phyloP scores from a whole-genome alignment of 2,797 vertebrate genomes.

The Stomatorhinus walkeri region DNA sequence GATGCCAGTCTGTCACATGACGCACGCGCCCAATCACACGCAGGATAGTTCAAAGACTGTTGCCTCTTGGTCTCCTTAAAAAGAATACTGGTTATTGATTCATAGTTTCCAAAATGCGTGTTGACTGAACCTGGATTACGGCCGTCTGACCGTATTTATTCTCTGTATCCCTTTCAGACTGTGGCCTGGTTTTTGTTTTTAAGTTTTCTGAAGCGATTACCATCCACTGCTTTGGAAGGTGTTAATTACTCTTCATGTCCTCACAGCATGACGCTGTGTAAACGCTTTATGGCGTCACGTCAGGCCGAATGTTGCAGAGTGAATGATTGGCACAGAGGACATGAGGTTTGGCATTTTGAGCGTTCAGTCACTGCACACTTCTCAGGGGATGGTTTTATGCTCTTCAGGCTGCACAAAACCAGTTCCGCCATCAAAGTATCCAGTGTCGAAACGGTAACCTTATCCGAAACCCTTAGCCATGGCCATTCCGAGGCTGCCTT shows the following conservation, averaged over 20 bases:
- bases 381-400: background rate
- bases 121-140: background rate
- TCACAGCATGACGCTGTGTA: background rate
- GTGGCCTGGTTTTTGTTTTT: background rate
- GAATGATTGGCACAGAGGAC: background rate
- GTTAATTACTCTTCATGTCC: background rate
- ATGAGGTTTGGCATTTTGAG: background rate
- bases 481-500: background rate
- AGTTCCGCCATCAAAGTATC: slow-evolving; percentile 4
- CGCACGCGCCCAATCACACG: background rate
- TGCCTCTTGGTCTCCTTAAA: background rate
- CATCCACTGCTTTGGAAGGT: background rate
- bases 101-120: background rate
- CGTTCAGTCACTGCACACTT: background rate
- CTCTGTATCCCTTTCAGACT: background rate
- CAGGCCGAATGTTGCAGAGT: background rate
- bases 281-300: background rate
- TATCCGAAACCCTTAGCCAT: background rate
- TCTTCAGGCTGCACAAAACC: slow-evolving; percentile 3
- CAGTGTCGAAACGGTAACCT: background rate
- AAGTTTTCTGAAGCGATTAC: background rate
- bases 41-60: background rate
- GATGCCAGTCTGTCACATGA: background rate
- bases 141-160: background rate
- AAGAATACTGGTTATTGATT: background rate